Percentiles rank a stretch among this genome's conserved stretches.
Evolutionary conservation across 2,113 vertebrate genomes (phyloP).

Genomic region (Hypanus sabinus): DNA sequence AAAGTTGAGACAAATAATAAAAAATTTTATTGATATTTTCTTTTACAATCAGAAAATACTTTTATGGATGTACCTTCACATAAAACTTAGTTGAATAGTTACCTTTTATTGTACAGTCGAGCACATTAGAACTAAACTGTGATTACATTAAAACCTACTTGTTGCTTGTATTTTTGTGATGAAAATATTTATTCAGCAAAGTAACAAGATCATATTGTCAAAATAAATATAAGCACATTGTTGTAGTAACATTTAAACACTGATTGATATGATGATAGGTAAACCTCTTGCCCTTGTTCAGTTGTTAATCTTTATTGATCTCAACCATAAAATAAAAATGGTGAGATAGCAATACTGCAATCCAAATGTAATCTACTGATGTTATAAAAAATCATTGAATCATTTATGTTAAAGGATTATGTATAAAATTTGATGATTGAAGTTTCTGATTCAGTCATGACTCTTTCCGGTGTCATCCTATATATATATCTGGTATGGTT

Average conservation of each 20-base stretch:
- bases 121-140: not conserved
- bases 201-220: not conserved
- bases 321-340: slow-evolving; percentile 2
- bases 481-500: not conserved
- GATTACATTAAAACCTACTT: not conserved
- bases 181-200: not conserved
- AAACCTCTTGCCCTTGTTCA: not conserved
- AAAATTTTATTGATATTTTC: not conserved
- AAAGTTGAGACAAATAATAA: not conserved
- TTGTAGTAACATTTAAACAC: not conserved
- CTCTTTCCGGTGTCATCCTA: not conserved
- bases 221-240: not conserved
- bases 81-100: not conserved
- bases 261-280: not conserved
- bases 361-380: not conserved
- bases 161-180: not conserved
- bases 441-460: not conserved
- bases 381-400: not conserved
- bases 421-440: not conserved
- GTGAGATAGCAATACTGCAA: not conserved
- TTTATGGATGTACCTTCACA: not conserved
- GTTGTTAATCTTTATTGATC: not conserved
- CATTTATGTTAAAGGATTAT: not conserved
- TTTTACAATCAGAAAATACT: not conserved
- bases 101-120: not conserved